phyloP scores from a whole-genome alignment of 2,888 invertebrate species.

The Sylvicola cinctus region DNA sequence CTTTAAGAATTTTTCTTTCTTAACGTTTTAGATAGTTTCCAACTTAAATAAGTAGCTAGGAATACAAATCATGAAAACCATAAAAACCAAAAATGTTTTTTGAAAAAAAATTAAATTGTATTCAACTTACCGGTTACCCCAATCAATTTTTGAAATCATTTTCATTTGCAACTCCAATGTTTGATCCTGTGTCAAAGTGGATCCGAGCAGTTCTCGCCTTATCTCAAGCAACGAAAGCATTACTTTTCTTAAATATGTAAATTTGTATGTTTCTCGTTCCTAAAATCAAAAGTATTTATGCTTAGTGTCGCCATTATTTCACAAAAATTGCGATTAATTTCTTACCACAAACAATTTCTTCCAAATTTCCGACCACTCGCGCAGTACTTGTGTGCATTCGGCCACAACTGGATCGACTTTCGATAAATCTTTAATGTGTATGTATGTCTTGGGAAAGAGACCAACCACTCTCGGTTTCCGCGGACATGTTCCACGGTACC shows the following conservation, averaged over 20 bases:
- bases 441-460: conserved; percentile 67
- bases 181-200: conserved; percentile 82
- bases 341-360: conserved; percentile 78
- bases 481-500: conserved; percentile 74
- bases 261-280: conserved; percentile 69
- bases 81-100: too few species aligned
- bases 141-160: conserved; percentile 82
- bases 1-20: too few species aligned
- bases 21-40: too few species aligned
- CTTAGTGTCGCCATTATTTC: neutral
- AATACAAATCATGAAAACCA: too few species aligned
- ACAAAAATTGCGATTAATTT: neutral
- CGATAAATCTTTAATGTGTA: conserved; percentile 69
- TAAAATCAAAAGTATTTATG: conserved; percentile 20
- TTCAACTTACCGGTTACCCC: conserved; percentile 76
- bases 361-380: conserved; percentile 91
- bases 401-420: conserved; percentile 77
- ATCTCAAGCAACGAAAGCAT: conserved; percentile 79
- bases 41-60: too few species aligned
- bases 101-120: neutral
- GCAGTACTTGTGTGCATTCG: conserved; percentile 73
- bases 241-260: conserved; percentile 66
- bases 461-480: conserved; percentile 41
- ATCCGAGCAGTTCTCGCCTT: conserved; percentile 63
- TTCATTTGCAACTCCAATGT: conserved; percentile 66